Evolutionary conservation across 2,797 vertebrate genomes (phyloP), one percentile per base, ranked within the genome.

Genomic region (Lepilemur ruficaudatus): DNA sequence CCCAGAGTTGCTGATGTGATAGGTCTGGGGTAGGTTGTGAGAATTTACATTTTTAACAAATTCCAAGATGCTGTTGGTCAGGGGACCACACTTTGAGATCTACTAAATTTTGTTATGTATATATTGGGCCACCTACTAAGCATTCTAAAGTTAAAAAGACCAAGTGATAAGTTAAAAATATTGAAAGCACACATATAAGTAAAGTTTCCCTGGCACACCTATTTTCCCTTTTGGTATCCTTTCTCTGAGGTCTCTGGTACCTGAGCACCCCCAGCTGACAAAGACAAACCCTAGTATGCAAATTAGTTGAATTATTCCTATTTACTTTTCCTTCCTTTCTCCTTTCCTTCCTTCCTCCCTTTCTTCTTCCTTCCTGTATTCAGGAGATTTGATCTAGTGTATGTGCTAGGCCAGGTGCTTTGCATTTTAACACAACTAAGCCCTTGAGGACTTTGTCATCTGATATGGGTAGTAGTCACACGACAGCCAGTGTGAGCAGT

Each of bases 141-240:
- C 30, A 73, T 78, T 93, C 14, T 41, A 88, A 93, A 86, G 18
- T n/a, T 73, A 43, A 89, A 76, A 83, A 61, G 18, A 88, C 67
- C 25, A 93, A 67, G 5, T 28, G 35, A 55, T 38, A 78, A 91
- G 18, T 38, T 81, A 35, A 79, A 72, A 76, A 84, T 72, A 12
- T 38, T 63, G 15, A 52, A 81, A 75, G 4, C 0, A 35, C 13
- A 61, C 23, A 50, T 3, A 23, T 35, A 61, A 87, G 14, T 78
- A 59, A 93, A 89, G 41, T 18, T 75, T 88, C n/a, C 50, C 5
- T 69, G 15, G 14, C 9, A 50, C 3, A 3, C 12, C 10, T 85
- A 0, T 70, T 41, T 90, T 93, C 32, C 4, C 5, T 76, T 88
- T 69, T 15, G 7, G 9, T 14, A 30, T 2, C 5, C 8, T 70